Conservation (phyloP, 2,113 vertebrate genomes). For the Sula dactylatra region DNA sequence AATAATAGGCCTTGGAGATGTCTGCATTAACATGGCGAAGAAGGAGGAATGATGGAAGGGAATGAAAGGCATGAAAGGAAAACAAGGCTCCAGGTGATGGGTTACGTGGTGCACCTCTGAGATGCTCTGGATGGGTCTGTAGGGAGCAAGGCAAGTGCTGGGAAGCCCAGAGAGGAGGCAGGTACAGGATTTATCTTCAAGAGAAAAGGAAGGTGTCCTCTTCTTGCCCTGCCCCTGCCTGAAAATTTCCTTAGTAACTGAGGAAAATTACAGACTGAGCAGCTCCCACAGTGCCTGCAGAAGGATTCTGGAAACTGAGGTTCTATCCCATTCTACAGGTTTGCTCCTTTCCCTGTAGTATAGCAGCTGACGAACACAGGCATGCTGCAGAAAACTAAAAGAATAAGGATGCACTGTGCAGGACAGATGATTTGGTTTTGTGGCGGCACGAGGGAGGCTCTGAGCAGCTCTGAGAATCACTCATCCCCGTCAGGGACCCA, state of each 20-base stretch:
- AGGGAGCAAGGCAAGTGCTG: background rate
- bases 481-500: background rate
- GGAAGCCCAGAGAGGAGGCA: background rate
- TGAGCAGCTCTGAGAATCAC: background rate
- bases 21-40: background rate
- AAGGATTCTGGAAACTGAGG: background rate
- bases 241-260: background rate
- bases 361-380: background rate
- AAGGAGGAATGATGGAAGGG: background rate
- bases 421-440: background rate
- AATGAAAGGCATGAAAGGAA: background rate
- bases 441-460: background rate
- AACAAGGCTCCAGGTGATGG: background rate
- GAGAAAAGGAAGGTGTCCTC: background rate
- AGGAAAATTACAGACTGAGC: background rate
- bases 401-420: background rate
- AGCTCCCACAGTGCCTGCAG: background rate
- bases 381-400: background rate
- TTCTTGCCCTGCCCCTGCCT: background rate
- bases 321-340: background rate
- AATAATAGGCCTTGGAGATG: background rate
- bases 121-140: background rate
- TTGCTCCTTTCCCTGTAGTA: background rate
- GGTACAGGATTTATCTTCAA: background rate
- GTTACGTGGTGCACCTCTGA: accelerated